Percentiles rank a stretch among this genome's conserved stretches.
Evolutionary conservation across 2,888 invertebrate species (phyloP).

Genomic region (Callosobruchus maculatus): DNA sequence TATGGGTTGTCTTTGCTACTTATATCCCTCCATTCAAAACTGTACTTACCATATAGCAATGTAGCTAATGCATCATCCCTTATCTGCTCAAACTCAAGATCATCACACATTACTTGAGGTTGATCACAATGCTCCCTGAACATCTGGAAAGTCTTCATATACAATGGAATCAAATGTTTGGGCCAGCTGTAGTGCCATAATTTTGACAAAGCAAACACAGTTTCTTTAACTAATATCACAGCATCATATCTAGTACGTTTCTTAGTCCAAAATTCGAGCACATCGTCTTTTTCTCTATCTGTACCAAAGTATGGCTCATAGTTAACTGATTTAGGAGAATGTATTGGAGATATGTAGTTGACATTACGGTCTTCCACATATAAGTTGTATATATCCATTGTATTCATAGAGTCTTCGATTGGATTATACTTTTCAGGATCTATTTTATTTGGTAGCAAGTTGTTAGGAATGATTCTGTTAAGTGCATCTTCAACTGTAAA

Average conservation of each 20-base stretch:
- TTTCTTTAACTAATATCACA: constrained; percentile 59
- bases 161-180: constrained; percentile 55
- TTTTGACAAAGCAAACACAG: constrained; percentile 55
- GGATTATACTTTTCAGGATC: constrained; percentile 45
- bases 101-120: constrained; percentile 47
- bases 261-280: constrained; percentile 59
- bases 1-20: too few relatives aligned
- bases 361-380: constrained; percentile 51
- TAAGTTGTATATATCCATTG: constrained; percentile 60
- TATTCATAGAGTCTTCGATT: constrained; percentile 59
- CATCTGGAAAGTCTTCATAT: constrained; percentile 31
- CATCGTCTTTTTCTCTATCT: constrained; percentile 61
- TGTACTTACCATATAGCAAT: constrained; percentile 47
- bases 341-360: constrained; percentile 36
- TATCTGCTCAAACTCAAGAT: constrained; percentile 45
- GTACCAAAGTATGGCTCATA: constrained; percentile 62
- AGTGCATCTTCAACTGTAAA: constrained; percentile 67
- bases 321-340: constrained; percentile 35
- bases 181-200: constrained; percentile 69
- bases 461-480: constrained; percentile 61
- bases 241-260: constrained; percentile 56
- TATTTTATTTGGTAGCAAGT: constrained; percentile 38
- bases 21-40: too few relatives aligned
- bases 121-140: constrained; percentile 54
- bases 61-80: constrained; percentile 52